Evolutionary conservation across 1,140 invertebrate species (phyloP), one percentile per base, ranked within the genome.

Genomic region (Dendroctonus ponderosae): DNA sequence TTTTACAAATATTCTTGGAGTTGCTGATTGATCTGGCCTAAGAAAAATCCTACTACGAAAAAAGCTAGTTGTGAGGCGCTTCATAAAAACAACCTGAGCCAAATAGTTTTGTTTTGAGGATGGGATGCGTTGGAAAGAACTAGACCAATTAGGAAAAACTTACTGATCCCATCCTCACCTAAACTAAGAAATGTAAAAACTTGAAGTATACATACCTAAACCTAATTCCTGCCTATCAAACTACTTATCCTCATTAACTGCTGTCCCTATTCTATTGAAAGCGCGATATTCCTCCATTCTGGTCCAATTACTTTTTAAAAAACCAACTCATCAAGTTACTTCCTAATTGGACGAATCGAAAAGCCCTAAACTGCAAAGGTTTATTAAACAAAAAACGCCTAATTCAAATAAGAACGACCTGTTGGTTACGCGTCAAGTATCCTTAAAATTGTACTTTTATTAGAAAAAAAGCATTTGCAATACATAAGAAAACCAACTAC

Each of bases 41-140:
- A 58, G 67, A 67, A 37, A 43, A 64, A 62, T 58, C 9, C 48
- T 41, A 12, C 41, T 42, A 41, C 39, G 15, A 26, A 57, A 53
- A 61, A 42, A 38, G 11, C 6, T 50, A 39, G 46, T 2, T 46
- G 8, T 46, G 8, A 8, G 43, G n/a, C 38, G 60, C 9, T 67
- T 41, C 15, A 61, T 61, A 52, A 70, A 68, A 71, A 54, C 69
- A 74, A 74, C 73, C 73, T 74, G 73, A 74, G 73, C 73, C 70
- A 72, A 72, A 73, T 70, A 71, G 71, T 37, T 9, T 46, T 1
- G 8, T 46, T 12, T 46, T 46, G 43, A 46, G 43, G 43, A 46
- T 46, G 43, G 43, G 43, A 46, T 46, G n/a, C n/a, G 8, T 46
- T 9, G n/a, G n/a, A 46, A 46, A 46, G n/a, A 46, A 46, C 43